These are phyloP conservation scores for Chitala chitala DNA, from an alignment of 2,113 vertebrate species.

Conservation along the genomic window DNA sequence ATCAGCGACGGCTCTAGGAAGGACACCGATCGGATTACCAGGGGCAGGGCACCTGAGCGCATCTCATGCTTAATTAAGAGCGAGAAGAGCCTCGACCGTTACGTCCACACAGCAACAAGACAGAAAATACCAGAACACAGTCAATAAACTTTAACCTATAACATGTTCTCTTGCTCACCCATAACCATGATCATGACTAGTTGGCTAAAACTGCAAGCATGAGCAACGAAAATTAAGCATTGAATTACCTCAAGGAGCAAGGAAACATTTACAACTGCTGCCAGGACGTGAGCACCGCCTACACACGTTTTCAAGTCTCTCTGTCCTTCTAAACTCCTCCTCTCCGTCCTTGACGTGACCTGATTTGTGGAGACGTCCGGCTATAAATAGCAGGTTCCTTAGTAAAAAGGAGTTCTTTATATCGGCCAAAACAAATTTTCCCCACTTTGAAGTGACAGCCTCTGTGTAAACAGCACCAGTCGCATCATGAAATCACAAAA, in stretches of 20 bases:
- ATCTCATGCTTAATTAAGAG: constrained; percentile 9
- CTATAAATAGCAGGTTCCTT: constrained; percentile 12
- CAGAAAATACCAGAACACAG: too few species aligned
- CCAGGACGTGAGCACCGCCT: neutral
- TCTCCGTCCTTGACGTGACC: constrained; percentile 4
- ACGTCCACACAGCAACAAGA: neutral
- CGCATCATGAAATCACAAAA: constrained; percentile 40
- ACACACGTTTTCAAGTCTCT: neutral
- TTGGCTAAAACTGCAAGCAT: too few species aligned
- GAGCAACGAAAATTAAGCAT: too few species aligned
- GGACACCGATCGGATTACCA: neutral
- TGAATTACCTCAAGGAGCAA: too few species aligned
- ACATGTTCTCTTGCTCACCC: too few species aligned
- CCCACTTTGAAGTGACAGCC: neutral
- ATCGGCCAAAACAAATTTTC: neutral
- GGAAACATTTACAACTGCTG: too few species aligned
- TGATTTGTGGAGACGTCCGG: constrained; percentile 12
- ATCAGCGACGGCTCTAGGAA: neutral
- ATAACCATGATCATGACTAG: neutral
- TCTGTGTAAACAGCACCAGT: neutral
- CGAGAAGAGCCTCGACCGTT: neutral
- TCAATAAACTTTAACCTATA: too few species aligned
- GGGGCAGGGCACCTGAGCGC: neutral
- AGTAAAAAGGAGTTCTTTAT: constrained; percentile 13
- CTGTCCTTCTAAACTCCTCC: constrained; percentile 5